Evolutionary conservation across 2,888 invertebrate species (phyloP), one percentile per base, ranked within the genome.

Genomic region (Drosophila vallismaia): DNA sequence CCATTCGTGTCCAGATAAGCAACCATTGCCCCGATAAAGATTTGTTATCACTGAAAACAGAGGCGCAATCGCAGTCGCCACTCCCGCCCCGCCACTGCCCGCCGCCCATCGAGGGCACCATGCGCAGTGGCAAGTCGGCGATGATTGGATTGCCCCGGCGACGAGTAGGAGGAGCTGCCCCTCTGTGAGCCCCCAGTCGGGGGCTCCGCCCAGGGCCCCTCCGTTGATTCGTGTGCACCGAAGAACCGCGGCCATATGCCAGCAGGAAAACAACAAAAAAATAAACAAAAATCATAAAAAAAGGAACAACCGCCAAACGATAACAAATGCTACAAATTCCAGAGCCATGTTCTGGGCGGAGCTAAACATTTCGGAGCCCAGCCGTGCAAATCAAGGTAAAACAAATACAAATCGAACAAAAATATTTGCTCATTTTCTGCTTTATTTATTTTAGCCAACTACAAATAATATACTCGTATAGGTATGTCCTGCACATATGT

Each of bases 41-140:
- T 89, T 90, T 90, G 88, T 90, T 90, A 90, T 89, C 90, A 89
- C 80, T 89, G 88, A 89, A 90, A 89, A 89, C 84, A 89, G 76
- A 87, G 83, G 74, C 77, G 75, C 79, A 84, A 81, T 73, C 88
- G 79, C 82, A 85, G 51, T 55, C 38, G 28, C 45, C 31, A 12
- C 33, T 40, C 38, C 59, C 49, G 14, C 26, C 24, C 12, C 40
- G 54, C 62, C 76, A 29, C 78, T 9, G 0, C 28, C 50, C 50
- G 10, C 31, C 40, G 8, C 24, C 26, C 28, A 52, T 38, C 31
- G 28, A 40, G 31, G n/a, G 78, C 72, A 88, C 77, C 84, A 85
- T 85, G 84, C 86, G 85, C 88, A 88, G 62, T 82, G 74, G 69
- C 52, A 66, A 62, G 69, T 76, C 62, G 69, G 67, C 88, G 88